phyloP scores from a whole-genome alignment of 2,888 invertebrate species.

The Caenorhabditis sp. region DNA sequence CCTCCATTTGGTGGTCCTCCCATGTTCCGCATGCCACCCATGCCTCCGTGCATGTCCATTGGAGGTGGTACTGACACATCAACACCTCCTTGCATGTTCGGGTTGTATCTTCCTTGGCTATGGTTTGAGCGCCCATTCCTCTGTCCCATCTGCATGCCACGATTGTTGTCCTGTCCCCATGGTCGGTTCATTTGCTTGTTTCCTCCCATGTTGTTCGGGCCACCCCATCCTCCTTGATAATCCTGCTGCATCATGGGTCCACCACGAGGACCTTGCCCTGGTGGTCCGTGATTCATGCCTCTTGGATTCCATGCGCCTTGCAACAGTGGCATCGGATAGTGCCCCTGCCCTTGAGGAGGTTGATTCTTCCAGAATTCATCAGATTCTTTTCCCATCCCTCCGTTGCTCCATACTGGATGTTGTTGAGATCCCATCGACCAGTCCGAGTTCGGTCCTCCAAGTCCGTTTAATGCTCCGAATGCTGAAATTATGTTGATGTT shows the following conservation, averaged over 20 bases:
- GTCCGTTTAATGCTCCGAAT: slow-evolving; percentile 66
- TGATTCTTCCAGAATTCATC: slow-evolving; percentile 74
- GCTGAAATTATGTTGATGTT: slow-evolving; percentile 26
- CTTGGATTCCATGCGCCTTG: slow-evolving; percentile 54
- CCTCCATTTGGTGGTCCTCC: slow-evolving; percentile 49
- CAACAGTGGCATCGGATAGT: slow-evolving; percentile 46
- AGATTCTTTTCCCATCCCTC: slow-evolving; percentile 67
- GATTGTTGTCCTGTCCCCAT: slow-evolving; percentile 54
- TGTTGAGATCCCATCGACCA: slow-evolving; percentile 60
- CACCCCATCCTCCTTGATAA: slow-evolving; percentile 61
- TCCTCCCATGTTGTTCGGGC: slow-evolving; percentile 58
- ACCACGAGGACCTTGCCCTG: slow-evolving; percentile 56
- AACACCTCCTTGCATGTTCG: slow-evolving; percentile 56
- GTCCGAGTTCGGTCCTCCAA: slow-evolving; percentile 64
- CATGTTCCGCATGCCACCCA: slow-evolving; percentile 62
- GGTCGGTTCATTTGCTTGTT: slow-evolving; percentile 59
- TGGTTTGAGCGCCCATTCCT: slow-evolving; percentile 61
- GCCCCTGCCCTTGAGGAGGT: slow-evolving; percentile 52
- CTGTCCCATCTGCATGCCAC: slow-evolving; percentile 58
- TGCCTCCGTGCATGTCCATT: slow-evolving; percentile 69
- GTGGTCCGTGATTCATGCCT: slow-evolving; percentile 64
- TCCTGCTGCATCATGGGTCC: slow-evolving; percentile 58
- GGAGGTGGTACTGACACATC: slow-evolving; percentile 76
- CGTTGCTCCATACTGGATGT: slow-evolving; percentile 73
- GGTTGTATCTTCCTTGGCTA: slow-evolving; percentile 62